Percentiles rank a stretch among this genome's conserved stretches.
Evolutionary conservation across 2,888 invertebrate genomes (phyloP).

Genomic region (Cheilosia pagana): DNA sequence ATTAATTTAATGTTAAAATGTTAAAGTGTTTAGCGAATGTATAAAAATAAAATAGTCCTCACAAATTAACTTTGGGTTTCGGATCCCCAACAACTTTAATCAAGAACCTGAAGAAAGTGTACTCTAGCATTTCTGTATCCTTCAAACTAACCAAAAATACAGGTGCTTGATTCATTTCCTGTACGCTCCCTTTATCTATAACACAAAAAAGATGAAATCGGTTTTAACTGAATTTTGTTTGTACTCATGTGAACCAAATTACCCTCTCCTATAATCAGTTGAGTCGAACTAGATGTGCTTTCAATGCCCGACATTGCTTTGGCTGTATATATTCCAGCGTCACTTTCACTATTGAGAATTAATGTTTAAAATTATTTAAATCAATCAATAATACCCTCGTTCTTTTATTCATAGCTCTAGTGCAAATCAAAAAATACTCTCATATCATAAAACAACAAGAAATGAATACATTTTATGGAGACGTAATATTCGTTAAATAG

Average conservation of each 20-base stretch:
- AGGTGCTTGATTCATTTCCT: constrained; percentile 90
- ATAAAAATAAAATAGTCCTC: constrained; percentile 81
- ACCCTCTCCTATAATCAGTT: constrained; percentile 94
- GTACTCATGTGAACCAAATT: not conserved
- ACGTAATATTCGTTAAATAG: no score
- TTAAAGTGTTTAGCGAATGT: not conserved
- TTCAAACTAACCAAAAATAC: constrained; percentile 93
- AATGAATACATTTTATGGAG: no score
- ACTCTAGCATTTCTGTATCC: constrained; percentile 93
- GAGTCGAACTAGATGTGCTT: constrained; percentile 93
- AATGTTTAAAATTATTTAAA: not conserved
- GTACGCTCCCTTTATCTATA: constrained; percentile 86
- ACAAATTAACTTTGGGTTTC: constrained; percentile 96
- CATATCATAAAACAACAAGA: no score
- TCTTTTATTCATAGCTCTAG: no score
- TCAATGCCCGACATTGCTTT: constrained; percentile 92
- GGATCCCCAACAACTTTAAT: constrained; percentile 94
- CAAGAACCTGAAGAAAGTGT: constrained; percentile 94
- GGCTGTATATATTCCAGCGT: constrained; percentile 95
- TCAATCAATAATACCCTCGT: not conserved
- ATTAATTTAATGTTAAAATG: not conserved
- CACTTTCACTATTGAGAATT: constrained; percentile 85
- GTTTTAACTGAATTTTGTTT: not conserved
- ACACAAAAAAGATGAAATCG: not conserved
- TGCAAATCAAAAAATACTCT: no score